Evolutionary conservation across 2,888 invertebrate species (phyloP).

Genomic region (Lamproptera curius): DNA sequence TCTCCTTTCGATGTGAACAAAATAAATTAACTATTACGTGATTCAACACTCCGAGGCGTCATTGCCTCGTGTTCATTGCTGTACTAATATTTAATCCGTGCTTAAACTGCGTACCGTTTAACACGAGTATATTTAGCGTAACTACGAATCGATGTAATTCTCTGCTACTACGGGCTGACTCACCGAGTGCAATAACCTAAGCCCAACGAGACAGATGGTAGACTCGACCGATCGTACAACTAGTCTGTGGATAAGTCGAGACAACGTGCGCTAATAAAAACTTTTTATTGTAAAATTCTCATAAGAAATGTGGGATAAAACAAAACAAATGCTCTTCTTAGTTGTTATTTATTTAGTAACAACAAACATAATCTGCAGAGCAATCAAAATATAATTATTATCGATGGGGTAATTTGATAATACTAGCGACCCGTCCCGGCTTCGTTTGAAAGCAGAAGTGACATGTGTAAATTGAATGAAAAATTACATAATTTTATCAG

Average conservation of each 20-base stretch:
- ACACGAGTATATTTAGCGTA: conserved; percentile 10
- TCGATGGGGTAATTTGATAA: too few relatives aligned
- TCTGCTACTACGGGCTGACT: conserved; percentile 36
- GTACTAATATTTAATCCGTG: neutral
- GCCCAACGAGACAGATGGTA: conserved; percentile 41
- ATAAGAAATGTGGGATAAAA: too few relatives aligned
- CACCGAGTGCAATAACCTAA: conserved; percentile 49
- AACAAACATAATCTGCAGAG: too few relatives aligned
- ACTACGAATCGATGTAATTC: conserved; percentile 20
- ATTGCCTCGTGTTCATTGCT: neutral
- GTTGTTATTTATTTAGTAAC: too few relatives aligned
- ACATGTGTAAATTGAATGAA: too few relatives aligned
- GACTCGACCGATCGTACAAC: conserved; percentile 23
- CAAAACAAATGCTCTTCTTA: too few relatives aligned
- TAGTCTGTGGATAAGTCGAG: conserved; percentile 21
- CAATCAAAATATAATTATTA: too few relatives aligned
- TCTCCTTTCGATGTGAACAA: neutral
- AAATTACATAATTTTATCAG: too few relatives aligned
- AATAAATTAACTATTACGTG: neutral
- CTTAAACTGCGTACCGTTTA: conserved; percentile 6
- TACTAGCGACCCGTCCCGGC: too few relatives aligned
- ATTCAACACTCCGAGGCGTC: neutral
- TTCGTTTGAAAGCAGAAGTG: too few relatives aligned
- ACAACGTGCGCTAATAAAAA: too few relatives aligned
- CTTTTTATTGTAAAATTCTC: too few relatives aligned